Base-by-base conservation (phyloP, 1,140 invertebrate genomes). In the Drosophila lacertosa region DNA sequence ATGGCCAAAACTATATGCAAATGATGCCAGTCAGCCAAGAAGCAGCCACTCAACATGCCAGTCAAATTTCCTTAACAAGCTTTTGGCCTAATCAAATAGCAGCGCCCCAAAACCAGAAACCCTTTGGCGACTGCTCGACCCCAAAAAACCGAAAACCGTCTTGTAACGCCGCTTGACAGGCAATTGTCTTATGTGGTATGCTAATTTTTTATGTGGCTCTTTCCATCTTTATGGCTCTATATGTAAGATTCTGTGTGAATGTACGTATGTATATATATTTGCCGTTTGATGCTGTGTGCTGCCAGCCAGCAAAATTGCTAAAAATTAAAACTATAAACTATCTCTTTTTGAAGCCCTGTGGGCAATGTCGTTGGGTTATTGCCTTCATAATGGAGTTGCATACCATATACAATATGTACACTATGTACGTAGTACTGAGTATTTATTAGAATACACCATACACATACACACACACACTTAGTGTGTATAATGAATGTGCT, bases 291-390 rank as follows among this genome's bases (percentile, higher is more conserved):
- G 18, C 42, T 74, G 53, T 50, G 60, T 73, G 60, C 53, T 32
- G 64, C 50, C 55, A 65, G 64, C 62, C 64, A 33, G 55, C 51
- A 79, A 77, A 88, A 77, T 81, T 86, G 69, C 35, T 47, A 67
- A 74, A 88, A 86, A 86, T 86, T 86, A 86, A 86, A 86, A 86
- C 82, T 88, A 86, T 86, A 86, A 86, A 88, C 81, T 86, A 81
- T 86, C 63, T 77, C 54, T 51, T 62, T 64, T 69, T 64, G 58
- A 62, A 55, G 64, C 29, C 63, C 37, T 65, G 51, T 48, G 51
- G 51, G 44, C 29, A 22, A 42, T 50, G 62, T 69, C 63, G 32
- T 64, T 62, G 77, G 76, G 77, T 62, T 81, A 81, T 86, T 84
- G 77, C 74, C 77, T 81, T 68, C 72, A 67, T 88, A 77, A 88